Evolutionary conservation across 2,113 vertebrate genomes (phyloP).

Genomic region (Cyrtonyx montezumae): DNA sequence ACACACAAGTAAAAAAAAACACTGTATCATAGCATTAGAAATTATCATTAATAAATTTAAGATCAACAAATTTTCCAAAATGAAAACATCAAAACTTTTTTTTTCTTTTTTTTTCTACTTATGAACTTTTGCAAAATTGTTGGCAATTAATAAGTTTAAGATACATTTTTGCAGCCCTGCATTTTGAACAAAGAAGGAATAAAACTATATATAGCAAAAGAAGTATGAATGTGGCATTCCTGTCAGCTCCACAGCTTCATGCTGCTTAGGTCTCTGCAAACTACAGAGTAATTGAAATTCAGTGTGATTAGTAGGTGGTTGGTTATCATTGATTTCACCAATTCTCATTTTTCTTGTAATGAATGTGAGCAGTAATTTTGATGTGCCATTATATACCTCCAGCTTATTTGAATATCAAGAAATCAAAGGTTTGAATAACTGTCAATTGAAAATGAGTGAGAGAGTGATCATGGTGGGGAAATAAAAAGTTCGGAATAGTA

Average conservation of each 20-base stretch:
- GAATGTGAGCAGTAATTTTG: not conserved
- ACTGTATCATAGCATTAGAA: not conserved
- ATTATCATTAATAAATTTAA: not conserved
- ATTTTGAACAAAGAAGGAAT: not conserved
- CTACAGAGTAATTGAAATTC: not conserved
- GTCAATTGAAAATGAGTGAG: not conserved
- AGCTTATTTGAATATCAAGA: not conserved
- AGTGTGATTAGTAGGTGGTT: not conserved
- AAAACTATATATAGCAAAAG: not conserved
- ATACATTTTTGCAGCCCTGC: not conserved
- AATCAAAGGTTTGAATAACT: not conserved
- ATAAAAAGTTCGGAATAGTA: not conserved
- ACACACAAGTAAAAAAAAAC: not conserved
- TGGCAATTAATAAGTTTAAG: not conserved
- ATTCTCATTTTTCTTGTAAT: not conserved
- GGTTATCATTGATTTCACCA: not conserved
- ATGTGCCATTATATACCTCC: not conserved
- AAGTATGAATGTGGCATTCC: not conserved
- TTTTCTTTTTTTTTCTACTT: not conserved
- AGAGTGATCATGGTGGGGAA: not conserved
- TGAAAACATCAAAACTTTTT: not conserved
- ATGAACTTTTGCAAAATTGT: not conserved
- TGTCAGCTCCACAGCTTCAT: not conserved
- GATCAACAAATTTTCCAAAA: conserved; percentile 3
- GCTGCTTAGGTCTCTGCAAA: not conserved